Evolutionary conservation across 2,888 invertebrate species (phyloP).

Genomic region (Scelioninae gen. 1): DNA sequence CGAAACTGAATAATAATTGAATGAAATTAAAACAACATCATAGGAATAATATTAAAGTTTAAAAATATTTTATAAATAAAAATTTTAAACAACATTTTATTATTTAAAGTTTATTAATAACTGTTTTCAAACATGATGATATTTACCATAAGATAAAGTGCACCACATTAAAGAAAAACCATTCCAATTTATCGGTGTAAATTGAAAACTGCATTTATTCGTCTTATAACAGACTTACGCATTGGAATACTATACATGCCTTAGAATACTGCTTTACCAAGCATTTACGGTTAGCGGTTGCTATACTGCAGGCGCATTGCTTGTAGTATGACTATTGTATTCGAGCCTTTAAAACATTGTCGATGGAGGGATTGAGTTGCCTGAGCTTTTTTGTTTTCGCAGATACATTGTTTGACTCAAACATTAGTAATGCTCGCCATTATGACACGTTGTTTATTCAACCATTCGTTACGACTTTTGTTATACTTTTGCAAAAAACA

Average conservation of each 20-base stretch:
- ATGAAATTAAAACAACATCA: too few species aligned
- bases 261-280: constrained; percentile 39
- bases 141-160: too few species aligned
- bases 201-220: constrained; percentile 9
- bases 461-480: constrained; percentile 32
- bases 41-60: too few species aligned
- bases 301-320: constrained; percentile 57
- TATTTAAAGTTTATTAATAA: too few species aligned
- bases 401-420: constrained; percentile 60
- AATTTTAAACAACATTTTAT: not conserved
- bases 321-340: constrained; percentile 46
- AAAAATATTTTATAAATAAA: too few species aligned
- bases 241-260: constrained; percentile 17
- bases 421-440: constrained; percentile 51
- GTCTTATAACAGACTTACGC: constrained; percentile 24
- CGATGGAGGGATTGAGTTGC: constrained; percentile 64
- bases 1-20: too few species aligned
- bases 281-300: constrained; percentile 48
- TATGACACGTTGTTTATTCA: constrained; percentile 56
- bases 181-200: not conserved
- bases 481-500: constrained; percentile 7
- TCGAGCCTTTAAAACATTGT: constrained; percentile 62
- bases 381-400: constrained; percentile 49
- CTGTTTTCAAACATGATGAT: too few species aligned
- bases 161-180: too few species aligned